Evolutionary conservation across 2,888 invertebrate genomes (phyloP).

Genomic region (Chydorus sphaericus): DNA sequence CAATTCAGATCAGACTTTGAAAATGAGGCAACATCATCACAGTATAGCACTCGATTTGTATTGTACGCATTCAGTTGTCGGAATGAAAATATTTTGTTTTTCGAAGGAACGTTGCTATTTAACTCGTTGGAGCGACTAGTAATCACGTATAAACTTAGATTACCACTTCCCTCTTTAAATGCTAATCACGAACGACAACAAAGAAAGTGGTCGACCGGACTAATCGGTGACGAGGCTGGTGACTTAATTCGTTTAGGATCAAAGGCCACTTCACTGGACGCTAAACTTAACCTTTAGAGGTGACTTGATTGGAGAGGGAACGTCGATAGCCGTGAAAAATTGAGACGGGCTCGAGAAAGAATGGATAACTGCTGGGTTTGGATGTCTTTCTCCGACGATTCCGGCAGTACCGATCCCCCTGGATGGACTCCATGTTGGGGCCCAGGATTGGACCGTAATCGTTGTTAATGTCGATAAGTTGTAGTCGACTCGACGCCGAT

Average conservation of each 20-base stretch:
- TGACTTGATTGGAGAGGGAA: background rate
- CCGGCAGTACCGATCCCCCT: background rate
- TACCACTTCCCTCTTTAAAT: no score
- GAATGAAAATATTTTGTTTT: no score
- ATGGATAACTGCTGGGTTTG: background rate
- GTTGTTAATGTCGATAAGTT: constrained; percentile 1
- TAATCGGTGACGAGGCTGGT: background rate
- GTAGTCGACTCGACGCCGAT: constrained; percentile 2
- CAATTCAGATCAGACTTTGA: no score
- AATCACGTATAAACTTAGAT: no score
- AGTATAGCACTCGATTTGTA: no score
- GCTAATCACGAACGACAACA: no score
- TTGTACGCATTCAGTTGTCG: no score
- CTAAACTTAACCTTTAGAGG: background rate
- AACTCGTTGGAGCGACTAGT: no score
- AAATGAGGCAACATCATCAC: no score
- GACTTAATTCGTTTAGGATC: background rate
- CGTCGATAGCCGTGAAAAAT: background rate
- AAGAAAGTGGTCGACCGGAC: no score
- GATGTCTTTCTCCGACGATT: no score
- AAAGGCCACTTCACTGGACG: background rate
- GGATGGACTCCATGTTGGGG: background rate
- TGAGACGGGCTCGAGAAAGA: background rate
- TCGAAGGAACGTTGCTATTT: no score
- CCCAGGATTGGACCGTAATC: background rate